A percentile compares a stretch with the other conserved stretches of the same genome.
These are phyloP conservation scores for Spialia ferax DNA, from an alignment of 2,888 invertebrate species.

Conservation along the genomic window DNA sequence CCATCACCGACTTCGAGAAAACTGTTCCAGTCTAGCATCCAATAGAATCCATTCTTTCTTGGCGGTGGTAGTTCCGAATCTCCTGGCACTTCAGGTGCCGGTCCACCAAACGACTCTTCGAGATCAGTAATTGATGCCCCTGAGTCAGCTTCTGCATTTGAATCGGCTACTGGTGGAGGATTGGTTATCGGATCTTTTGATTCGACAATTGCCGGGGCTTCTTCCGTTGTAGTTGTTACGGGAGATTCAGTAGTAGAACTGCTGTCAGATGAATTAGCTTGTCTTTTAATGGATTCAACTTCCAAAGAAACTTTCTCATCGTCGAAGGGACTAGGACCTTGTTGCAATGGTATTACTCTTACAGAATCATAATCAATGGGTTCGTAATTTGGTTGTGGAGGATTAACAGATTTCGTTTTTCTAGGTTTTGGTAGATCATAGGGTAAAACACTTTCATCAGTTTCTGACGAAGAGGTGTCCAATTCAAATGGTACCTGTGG, in stretches of 20 bases:
- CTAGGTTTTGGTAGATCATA: conserved; percentile 69
- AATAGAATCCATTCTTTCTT: conserved; percentile 92
- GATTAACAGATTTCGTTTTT: conserved; percentile 60
- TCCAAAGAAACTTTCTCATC: conserved; percentile 56
- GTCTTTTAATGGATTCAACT: conserved; percentile 71
- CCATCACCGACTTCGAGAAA: conserved; percentile 94
- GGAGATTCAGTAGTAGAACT: conserved; percentile 46
- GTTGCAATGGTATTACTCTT: conserved; percentile 76
- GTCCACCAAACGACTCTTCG: conserved; percentile 92
- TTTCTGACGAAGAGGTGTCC: conserved; percentile 75
- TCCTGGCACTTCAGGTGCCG: conserved; percentile 83
- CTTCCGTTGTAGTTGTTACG: conserved; percentile 48
- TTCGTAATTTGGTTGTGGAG: conserved; percentile 60
- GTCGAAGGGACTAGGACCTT: conserved; percentile 69
- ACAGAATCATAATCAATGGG: conserved; percentile 77
- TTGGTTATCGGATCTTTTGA: conserved; percentile 55
- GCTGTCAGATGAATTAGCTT: conserved; percentile 58
- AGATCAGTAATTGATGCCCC: conserved; percentile 88
- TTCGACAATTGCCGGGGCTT: conserved; percentile 52
- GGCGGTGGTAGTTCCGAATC: conserved; percentile 89
- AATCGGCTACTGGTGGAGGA: conserved; percentile 62
- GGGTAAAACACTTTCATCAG: conserved; percentile 64
- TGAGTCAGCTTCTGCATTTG: conserved; percentile 73
- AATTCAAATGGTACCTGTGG: conserved; percentile 73
- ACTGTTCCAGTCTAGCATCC: conserved; percentile 94